phyloP scores from a whole-genome alignment of 1,140 invertebrate genomes.

The Myzus persicae region DNA sequence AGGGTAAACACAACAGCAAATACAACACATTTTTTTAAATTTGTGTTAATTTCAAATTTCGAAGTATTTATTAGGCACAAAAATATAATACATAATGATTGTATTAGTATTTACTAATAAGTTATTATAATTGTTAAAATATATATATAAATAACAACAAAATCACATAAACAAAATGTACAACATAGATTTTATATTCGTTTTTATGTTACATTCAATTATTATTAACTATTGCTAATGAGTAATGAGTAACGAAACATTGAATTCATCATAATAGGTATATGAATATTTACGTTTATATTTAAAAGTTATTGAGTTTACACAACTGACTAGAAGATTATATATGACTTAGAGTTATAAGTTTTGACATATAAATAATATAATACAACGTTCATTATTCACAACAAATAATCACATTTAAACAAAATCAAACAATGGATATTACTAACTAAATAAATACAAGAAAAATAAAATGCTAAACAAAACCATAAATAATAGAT shows the following conservation, averaged over 20 bases:
- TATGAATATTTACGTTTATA: neutral
- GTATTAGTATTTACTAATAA: neutral
- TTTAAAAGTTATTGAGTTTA: neutral
- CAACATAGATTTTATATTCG: neutral
- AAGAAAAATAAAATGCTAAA: neutral
- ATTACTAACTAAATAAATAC: neutral
- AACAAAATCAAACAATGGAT: neutral
- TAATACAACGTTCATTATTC: neutral
- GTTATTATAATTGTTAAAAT: too few relatives aligned
- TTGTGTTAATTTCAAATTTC: neutral
- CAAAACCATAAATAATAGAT: neutral
- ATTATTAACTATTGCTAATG: neutral
- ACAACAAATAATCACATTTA: neutral
- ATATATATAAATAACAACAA: neutral
- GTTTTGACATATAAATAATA: neutral
- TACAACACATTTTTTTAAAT: neutral
- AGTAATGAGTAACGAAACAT: neutral
- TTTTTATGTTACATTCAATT: neutral
- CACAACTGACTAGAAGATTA: slow-evolving; percentile 25
- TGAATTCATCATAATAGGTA: neutral
- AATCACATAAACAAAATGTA: neutral
- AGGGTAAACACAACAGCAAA: neutral
- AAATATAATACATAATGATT: neutral
- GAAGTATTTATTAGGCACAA: neutral
- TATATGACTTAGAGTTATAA: neutral